Base-by-base conservation (phyloP, 2,797 vertebrate species). In the Numenius phaeopus region DNA sequence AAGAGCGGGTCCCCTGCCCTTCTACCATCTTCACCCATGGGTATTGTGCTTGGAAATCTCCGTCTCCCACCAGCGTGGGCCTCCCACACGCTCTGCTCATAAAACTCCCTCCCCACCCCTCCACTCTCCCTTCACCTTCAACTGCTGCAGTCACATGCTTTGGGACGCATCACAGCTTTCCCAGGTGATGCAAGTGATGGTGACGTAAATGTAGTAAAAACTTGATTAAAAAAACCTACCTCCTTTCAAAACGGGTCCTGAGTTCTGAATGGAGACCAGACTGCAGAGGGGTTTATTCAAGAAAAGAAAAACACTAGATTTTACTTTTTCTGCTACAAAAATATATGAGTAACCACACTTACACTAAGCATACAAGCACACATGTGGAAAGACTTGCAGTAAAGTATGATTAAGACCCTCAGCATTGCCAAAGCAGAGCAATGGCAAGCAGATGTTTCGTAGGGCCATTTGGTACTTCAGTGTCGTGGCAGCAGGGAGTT, bases 371-470 rank as follows among this genome's bases (percentile, higher is more conserved):
- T 40, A 91, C 39, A 80, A 85, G 64, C 82, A 80, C 67, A 79
- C 85, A 66, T 62, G 52, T 83, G 92, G 83, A 91, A 92, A 61
- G 65, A 58, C 61, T 88, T 57, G 46, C 61, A 75, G 52, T 85
- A 66, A 92, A 65, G 52, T 78, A 65, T 64, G 70, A 92, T 90
- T 92, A 94, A 85, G 90, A 92, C 66, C 50, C 39, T 96, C 76
- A 70, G 70, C 52, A 42, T 44, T 70, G 80, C 76, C 71, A 79
- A 85, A 85, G 57, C 80, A 82, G 47, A 81, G 52, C 80, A 66
- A 75, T 75, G 87, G 75, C 55, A 84, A 92, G 83, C 92, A 92
- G 95, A 82, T 94, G 80, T 94, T 92, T 80, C 2, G 2, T 26
- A 50, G 59, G 46, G 75, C 32, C 40, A 29, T 73, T 73, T 61